Conservation (phyloP, 2,113 vertebrate genomes). For the Baryphthengus martii region DNA sequence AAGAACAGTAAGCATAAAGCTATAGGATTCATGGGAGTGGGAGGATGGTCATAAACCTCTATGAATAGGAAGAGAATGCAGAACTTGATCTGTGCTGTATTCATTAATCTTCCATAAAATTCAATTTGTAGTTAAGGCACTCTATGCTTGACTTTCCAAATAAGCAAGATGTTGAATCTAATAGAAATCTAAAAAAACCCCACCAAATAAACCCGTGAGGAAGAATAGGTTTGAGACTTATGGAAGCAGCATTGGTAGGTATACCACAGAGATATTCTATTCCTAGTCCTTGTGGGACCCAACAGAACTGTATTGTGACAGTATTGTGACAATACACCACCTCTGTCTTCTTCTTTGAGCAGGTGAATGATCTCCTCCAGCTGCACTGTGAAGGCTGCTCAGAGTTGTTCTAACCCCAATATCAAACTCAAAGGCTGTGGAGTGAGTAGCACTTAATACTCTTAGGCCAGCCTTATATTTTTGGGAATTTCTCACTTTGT, state of each 20-base stretch:
- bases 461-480: neutral
- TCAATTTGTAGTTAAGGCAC: neutral
- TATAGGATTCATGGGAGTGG: neutral
- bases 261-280: neutral
- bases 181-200: neutral
- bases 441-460: neutral
- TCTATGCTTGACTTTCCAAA: neutral
- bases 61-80: neutral
- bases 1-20: neutral
- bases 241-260: neutral
- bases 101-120: neutral
- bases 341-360: neutral
- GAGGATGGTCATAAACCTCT: neutral
- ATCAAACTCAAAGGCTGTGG: neutral
- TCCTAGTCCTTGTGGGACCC: neutral
- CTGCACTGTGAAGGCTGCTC: neutral
- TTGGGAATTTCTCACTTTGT: neutral
- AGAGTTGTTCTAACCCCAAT: neutral
- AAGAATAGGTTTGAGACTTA: neutral
- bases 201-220: neutral
- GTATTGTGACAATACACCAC: neutral
- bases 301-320: neutral
- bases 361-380: neutral
- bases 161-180: neutral
- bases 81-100: neutral